Evolutionary conservation across 1,140 invertebrate species (phyloP).

Genomic region (Zelostemma sp.): DNA sequence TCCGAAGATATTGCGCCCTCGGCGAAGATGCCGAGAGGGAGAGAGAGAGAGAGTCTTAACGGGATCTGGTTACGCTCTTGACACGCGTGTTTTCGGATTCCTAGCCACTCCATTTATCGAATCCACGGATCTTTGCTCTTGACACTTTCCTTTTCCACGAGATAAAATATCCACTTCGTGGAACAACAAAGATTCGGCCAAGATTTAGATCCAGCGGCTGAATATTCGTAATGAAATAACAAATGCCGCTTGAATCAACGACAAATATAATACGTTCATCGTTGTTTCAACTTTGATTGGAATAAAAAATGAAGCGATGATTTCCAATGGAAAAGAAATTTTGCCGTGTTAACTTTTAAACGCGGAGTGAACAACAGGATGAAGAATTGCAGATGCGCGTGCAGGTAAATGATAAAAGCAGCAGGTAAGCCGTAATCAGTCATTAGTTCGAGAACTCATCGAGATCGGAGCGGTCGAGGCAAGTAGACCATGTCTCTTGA

Average conservation of each 20-base stretch:
- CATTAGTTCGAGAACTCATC: conserved; percentile 32
- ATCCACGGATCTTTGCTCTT: conserved; percentile 15
- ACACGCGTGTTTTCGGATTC: conserved; percentile 18
- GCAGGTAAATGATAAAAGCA: conserved; percentile 28
- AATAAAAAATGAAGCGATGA: neutral
- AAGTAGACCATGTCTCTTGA: conserved; percentile 48
- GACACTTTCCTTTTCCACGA: conserved; percentile 13
- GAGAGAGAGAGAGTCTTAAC: neutral
- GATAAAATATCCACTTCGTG: conserved; percentile 12
- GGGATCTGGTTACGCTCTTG: conserved; percentile 21
- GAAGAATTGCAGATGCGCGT: conserved; percentile 21
- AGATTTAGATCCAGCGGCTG: no score
- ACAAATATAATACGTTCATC: conserved; percentile 3
- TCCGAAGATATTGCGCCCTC: conserved; percentile 25
- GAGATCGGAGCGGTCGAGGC: conserved; percentile 18
- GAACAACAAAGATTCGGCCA: conserved; percentile 1
- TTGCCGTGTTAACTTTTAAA: neutral
- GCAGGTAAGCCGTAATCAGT: conserved; percentile 24
- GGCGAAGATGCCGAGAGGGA: neutral
- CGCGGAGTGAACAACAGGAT: conserved; percentile 24
- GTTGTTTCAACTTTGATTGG: neutral
- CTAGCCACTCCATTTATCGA: conserved; percentile 10
- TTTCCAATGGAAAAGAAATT: no score
- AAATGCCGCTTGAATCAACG: neutral
- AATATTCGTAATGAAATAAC: neutral